Base-by-base conservation (phyloP, 2,113 vertebrate species). In the Sorex fumeus region DNA sequence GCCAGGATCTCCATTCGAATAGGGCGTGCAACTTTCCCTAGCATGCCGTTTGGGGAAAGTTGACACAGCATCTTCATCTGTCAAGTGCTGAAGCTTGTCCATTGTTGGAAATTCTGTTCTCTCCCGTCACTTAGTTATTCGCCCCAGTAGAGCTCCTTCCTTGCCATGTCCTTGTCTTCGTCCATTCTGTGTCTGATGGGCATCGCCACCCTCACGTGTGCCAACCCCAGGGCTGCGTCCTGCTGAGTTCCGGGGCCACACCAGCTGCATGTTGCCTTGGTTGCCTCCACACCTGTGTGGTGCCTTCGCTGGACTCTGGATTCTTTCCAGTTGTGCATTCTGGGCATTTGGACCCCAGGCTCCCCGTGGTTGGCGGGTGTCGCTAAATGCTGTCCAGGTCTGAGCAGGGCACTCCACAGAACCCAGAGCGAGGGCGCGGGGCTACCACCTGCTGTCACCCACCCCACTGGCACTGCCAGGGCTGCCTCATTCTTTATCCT, bases 1-100 rank as follows among this genome's bases (percentile, higher is more conserved):
- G 97, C 96, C 93, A 92, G 97, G 97, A 97, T 96, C 97, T 96
- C 53, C 96, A 82, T 97, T 97, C 96, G 94, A 97, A 94, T 97
- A 97, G 96, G 93, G 96, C 95, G 96, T 82, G 45, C 77, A 67
- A 40, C 93, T 95, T 95, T 97, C 95, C 96, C 97, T 96, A 96
- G 97, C 97, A 97, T 97, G 96, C 95, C 30, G 19, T 93, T 88
- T 92, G 23, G 94, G 97, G 96, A 96, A 97, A 97, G 95, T 90
- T 36, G 86, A 77, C 47, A 75, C 82, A 71, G 3, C 80, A 80
- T 92, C 88, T 79, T 3, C 80, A 80, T 92, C 88, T 79, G 45
- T 91, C 83, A 27, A 53, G 28, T 74, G 82, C 88, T 85, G 47
- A 81, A 74, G 32, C 15, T 78, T 18, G 60, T 53, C 47, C 6